Base-by-base conservation (phyloP, 2,888 invertebrate genomes). In the Drosophila neutralis region DNA sequence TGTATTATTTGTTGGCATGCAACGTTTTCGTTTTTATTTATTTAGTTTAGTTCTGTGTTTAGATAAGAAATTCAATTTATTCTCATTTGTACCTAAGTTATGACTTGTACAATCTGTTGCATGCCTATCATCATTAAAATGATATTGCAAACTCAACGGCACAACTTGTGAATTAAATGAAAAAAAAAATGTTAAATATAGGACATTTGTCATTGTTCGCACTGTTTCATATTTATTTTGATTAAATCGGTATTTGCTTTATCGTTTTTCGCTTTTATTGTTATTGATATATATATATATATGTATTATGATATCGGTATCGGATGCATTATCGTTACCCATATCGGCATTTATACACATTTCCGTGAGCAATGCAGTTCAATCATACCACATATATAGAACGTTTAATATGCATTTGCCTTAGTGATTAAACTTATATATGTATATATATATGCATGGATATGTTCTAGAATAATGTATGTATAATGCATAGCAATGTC, bases 181-280 rank as follows among this genome's bases (percentile, higher is more conserved):
- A 63, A 64, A 27, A 27, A 53, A 63, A 64, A 3, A 27, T 56
- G 53, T 78, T 91, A 92, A 92, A 92, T 92, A 91, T 92, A 91
- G 92, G 92, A 92, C 92, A 91, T 82, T 67, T 76, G 69, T 53
- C 72, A 64, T 56, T 64, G 21, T 48, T 61, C 53, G 27, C 27
- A 45, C 33, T 70, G 45, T 40, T 42, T 53, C 4, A 13, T 54
- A 36, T 60, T 42, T 5, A 31, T 62, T 35, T 15, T 29, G 4
- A 11, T 61, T 33, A 42, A 24, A 45, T 27, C 38, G n/a, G 24
- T 63, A 45, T 45, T 8, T 31, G 8, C 13, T 61, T 62, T 54
- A 45, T 45, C 1, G 1, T 45, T 2, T 48, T 36, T 33, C 49
- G 29, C 27, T 29, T 36, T 54, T n/a, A 27, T 49, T 29, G 27